phyloP scores from a whole-genome alignment of 37 sponge, comb jelly and placozoan species.

The Beroe forskalii region DNA sequence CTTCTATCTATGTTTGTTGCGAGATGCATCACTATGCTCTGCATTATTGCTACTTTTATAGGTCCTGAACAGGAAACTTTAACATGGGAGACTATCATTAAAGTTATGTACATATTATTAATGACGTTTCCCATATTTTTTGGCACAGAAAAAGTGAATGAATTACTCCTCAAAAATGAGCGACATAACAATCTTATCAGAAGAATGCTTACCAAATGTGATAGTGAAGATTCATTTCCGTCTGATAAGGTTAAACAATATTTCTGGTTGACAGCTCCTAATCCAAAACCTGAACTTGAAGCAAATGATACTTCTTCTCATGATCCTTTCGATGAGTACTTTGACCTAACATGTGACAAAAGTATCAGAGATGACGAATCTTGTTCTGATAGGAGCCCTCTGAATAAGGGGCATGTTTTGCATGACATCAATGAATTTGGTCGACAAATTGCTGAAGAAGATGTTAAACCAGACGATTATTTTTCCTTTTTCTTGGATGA shows the following conservation, averaged over 20 bases:
- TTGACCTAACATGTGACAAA: neutral
- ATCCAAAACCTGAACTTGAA: neutral
- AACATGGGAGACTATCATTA: neutral
- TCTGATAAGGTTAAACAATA: neutral
- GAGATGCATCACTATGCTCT: neutral
- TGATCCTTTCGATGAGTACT: neutral
- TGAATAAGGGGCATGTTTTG: neutral
- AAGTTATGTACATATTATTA: neutral
- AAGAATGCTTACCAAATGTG: neutral
- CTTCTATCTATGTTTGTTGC: neutral
- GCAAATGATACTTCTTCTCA: neutral
- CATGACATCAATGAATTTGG: neutral
- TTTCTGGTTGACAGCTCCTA: constrained; percentile 22
- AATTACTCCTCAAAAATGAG: neutral
- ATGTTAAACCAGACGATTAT: constrained; percentile 2
- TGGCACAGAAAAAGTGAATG: neutral
- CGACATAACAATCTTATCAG: neutral
- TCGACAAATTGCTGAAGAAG: neutral
- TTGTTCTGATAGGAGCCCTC: neutral
- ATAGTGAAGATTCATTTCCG: neutral
- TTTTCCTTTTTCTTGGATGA: constrained; percentile 11
- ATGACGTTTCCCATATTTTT: neutral
- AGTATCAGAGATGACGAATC: too few relatives aligned
- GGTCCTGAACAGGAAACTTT: neutral
- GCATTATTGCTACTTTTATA: neutral